A percentile compares a stretch with the other conserved stretches of the same genome.
Evolutionary conservation across 23 tunicate species (phyloP).

Genomic region (Clavelina lepadiformis): DNA sequence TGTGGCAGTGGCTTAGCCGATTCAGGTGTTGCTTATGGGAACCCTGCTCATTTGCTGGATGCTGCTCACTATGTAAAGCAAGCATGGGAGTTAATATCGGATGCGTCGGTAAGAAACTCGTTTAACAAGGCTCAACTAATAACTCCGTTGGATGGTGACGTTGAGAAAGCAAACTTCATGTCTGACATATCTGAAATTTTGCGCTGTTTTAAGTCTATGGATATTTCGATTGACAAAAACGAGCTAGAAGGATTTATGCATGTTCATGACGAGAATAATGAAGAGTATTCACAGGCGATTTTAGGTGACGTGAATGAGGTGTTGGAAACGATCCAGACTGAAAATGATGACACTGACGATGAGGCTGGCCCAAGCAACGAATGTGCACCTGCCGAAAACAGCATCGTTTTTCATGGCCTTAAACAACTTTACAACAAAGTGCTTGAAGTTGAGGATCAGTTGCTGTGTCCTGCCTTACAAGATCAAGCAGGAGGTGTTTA

Average conservation of each 20-base stretch:
- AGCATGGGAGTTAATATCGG: slow-evolving; percentile 26
- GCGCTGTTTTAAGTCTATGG: slow-evolving; percentile 11
- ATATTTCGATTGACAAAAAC: slow-evolving; percentile 21
- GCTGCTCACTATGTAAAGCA: slow-evolving; percentile 36
- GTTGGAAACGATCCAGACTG: too few species aligned
- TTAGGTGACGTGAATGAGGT: slow-evolving; percentile 18
- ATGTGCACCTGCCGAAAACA: too few species aligned
- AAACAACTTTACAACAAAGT: too few species aligned
- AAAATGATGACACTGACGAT: too few species aligned
- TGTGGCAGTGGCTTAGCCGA: too few species aligned
- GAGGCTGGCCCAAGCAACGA: too few species aligned
- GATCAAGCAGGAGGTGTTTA: too few species aligned
- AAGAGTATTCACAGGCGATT: slow-evolving; percentile 18
- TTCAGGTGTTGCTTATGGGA: slow-evolving; percentile 33
- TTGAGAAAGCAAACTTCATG: slow-evolving; percentile 20
- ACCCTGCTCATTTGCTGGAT: slow-evolving; percentile 41
- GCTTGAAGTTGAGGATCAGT: too few species aligned
- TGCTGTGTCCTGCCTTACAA: too few species aligned
- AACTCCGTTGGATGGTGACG: slow-evolving; percentile 26
- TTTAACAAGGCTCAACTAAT: slow-evolving; percentile 27
- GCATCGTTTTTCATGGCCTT: too few species aligned
- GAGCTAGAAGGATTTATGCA: slow-evolving; percentile 23
- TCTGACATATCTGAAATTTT: slow-evolving; percentile 17
- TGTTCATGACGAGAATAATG: slow-evolving; percentile 23
- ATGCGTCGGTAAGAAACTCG: slow-evolving; percentile 18